Conservation (phyloP, 2,888 invertebrate genomes). For the Meta bourneti region DNA sequence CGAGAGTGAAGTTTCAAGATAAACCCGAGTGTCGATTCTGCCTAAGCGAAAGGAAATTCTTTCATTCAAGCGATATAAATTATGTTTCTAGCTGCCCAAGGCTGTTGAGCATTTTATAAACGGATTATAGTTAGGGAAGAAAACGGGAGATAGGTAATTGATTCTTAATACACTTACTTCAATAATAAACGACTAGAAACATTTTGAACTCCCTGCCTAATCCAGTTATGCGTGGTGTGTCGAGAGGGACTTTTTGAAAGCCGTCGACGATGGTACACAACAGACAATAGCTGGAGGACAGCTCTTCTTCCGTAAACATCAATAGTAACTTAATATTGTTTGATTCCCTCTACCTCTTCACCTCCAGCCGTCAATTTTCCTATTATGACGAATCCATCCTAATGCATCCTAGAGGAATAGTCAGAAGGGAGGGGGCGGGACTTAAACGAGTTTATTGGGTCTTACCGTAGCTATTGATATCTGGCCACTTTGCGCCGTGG, state of each 20-base stretch:
- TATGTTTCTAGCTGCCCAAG: not conserved
- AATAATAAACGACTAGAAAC: slow-evolving; percentile 19
- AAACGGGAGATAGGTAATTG: not conserved
- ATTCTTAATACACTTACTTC: slow-evolving; percentile 23
- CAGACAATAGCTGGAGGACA: not conserved
- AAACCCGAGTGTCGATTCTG: not conserved
- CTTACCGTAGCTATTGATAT: too few species aligned
- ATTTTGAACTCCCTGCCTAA: slow-evolving; percentile 19
- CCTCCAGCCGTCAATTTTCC: not conserved
- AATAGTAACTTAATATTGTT: slow-evolving; percentile 15
- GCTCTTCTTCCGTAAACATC: not conserved
- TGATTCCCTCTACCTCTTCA: not conserved
- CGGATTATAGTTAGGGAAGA: slow-evolving; percentile 9
- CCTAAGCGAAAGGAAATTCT: not conserved
- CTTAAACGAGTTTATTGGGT: not conserved
- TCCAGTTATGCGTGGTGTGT: slow-evolving; percentile 1
- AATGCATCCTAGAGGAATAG: not conserved
- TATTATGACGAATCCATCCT: not conserved
- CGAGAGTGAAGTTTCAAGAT: not conserved
- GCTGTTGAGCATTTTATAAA: slow-evolving; percentile 4
- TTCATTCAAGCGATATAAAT: slow-evolving; percentile 1
- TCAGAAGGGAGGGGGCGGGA: not conserved
- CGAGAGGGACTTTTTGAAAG: not conserved
- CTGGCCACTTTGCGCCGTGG: too few species aligned
- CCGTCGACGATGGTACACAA: not conserved